These are phyloP conservation scores for Stichodactyla helianthus DNA, from an alignment of 64 coral and sea anemone species.

Conservation along the genomic window DNA sequence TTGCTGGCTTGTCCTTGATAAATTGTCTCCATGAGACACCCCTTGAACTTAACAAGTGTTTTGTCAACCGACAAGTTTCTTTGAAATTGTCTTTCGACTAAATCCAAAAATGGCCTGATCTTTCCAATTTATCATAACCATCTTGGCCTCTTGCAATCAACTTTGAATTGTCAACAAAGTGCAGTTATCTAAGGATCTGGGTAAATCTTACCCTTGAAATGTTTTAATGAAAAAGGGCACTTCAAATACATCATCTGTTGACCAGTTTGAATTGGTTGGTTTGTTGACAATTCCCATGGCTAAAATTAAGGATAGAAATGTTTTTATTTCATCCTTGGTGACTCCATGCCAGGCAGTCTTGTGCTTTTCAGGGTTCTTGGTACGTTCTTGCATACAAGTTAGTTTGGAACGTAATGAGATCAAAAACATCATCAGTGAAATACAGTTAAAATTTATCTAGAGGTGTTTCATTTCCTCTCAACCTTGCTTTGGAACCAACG, in stretches of 20 bases:
- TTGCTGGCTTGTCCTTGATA: constrained; percentile 19
- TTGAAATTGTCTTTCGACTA: constrained; percentile 11
- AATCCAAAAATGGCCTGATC: constrained; percentile 17
- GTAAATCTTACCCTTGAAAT: constrained; percentile 42
- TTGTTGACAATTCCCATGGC: constrained; percentile 26
- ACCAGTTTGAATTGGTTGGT: constrained; percentile 33
- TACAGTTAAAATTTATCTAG: constrained; percentile 10
- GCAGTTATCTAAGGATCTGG: constrained; percentile 49
- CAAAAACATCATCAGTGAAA: constrained; percentile 29
- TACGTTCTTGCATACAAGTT: constrained; percentile 41
- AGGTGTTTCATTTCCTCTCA: constrained; percentile 45
- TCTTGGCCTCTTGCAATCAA: constrained; percentile 31
- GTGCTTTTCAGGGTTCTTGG: constrained; percentile 47
- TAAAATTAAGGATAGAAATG: constrained; percentile 32
- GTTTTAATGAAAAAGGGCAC: constrained; percentile 48
- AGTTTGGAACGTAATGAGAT: constrained; percentile 44
- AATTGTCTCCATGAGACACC: constrained; percentile 32
- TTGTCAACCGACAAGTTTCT: constrained; percentile 41
- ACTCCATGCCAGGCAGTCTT: constrained; percentile 26
- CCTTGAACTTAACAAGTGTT: constrained; percentile 50
- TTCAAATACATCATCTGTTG: constrained; percentile 35
- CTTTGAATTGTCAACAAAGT: constrained; percentile 41
- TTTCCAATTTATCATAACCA: constrained; percentile 32
- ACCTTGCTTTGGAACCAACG: constrained; percentile 35
- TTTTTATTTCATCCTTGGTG: constrained; percentile 7